Base-by-base conservation (phyloP, 2,797 vertebrate species). In the Notolabrus celidotus region DNA sequence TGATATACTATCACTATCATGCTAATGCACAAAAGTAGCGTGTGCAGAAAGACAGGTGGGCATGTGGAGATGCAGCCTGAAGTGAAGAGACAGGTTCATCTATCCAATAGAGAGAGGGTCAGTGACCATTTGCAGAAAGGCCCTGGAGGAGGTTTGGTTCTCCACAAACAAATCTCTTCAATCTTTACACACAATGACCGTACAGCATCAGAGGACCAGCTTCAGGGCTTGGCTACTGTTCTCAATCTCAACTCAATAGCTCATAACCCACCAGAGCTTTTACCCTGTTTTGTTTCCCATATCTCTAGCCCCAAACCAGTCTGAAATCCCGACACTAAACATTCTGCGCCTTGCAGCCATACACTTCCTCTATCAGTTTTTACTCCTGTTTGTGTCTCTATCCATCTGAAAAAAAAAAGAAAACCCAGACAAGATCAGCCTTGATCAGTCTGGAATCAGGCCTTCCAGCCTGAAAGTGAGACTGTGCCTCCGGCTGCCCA, bases 221-320 rank as follows among this genome's bases (percentile, higher is more conserved):
- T 79, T 75, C 15, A 27, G 86, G 87, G 76, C 46, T 73, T 62
- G 50, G 71, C 65, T 79, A 79, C 60, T 38, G 62, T 78, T 87
- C 76, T 87, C 76, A 33, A 80, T 67, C 52, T 79, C 66, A 73
- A 29, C 57, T 73, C 70, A 62, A 54, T 46, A 74, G 77, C 74
- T 86, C 46, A 76, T 46, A 45, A 69, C 46, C 71, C 54, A 69
- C n/a, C 12, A 69, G 55, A 70, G 49, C n/a, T 34, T 38, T 11
- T 20, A 57, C 16, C 50, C 19, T n/a, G 31, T 11, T 27, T 15
- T 31, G 29, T 17, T 53, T 43, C 8, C 25, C 43, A 36, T 54
- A 60, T 45, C 45, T 69, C 38, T 25, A 36, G 43, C 59, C 54
- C 43, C 49, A 62, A 58, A 75, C 56, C 42, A 60, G 20, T 63